These are phyloP conservation scores for Creontiades dilutus DNA, from an alignment of 2,888 invertebrate genomes.

Conservation along the genomic window DNA sequence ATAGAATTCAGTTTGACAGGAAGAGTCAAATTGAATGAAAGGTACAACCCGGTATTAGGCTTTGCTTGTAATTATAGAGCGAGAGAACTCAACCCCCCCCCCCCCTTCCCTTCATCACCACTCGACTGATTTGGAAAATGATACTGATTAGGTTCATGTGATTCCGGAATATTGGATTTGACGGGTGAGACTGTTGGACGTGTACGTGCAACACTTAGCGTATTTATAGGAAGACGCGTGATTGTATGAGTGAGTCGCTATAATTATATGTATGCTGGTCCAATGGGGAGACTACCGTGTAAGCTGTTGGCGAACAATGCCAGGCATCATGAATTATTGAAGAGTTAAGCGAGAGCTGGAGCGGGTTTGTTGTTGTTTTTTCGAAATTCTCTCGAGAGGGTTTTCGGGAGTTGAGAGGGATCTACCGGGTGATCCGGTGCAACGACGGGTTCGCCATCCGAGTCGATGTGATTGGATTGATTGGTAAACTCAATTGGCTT, in stretches of 20 bases:
- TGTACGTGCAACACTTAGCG: not conserved
- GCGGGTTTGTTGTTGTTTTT: not conserved
- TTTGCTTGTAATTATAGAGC: constrained; percentile 18
- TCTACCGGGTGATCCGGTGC: not conserved
- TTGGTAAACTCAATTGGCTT: no score
- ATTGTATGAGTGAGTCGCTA: not conserved
- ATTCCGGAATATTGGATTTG: not conserved
- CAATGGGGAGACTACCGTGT: not conserved
- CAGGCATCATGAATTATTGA: constrained; percentile 25
- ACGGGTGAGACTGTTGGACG: not conserved
- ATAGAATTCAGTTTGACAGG: not conserved
- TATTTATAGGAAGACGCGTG: not conserved
- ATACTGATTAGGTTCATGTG: not conserved
- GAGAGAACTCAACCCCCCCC: not conserved
- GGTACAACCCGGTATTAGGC: not conserved
- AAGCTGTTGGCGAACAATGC: constrained; percentile 19
- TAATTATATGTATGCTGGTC: not conserved
- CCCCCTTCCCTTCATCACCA: not conserved
- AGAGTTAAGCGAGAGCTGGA: not conserved
- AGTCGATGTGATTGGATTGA: no score
- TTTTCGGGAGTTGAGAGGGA: not conserved
- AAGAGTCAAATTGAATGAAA: constrained; percentile 4
- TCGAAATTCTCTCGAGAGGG: not conserved
- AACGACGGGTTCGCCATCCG: no score
- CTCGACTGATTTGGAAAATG: not conserved